Evolutionary conservation across 2,888 invertebrate genomes (phyloP).

Genomic region (Abrostola triplasia): DNA sequence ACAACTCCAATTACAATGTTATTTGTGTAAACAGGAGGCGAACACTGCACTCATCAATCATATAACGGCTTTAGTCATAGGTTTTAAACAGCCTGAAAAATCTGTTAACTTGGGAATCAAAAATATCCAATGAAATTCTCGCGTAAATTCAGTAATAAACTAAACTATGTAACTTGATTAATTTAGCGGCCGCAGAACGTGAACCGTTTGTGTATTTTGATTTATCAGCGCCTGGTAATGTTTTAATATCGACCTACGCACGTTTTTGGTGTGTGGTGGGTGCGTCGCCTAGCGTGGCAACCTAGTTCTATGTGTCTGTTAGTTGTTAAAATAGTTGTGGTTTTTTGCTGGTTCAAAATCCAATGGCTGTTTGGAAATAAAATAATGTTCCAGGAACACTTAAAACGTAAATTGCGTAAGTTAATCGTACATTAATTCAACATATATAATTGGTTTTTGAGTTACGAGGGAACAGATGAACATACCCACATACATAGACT

Average conservation of each 20-base stretch:
- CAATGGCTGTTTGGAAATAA: too few species aligned
- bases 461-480: too few species aligned
- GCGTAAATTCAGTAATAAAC: constrained; percentile 11
- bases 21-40: background rate
- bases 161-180: constrained; percentile 41
- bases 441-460: too few species aligned
- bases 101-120: background rate
- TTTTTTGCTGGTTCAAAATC: background rate
- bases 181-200: constrained; percentile 35
- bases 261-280: constrained; percentile 4
- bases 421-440: too few species aligned
- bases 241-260: constrained; percentile 1
- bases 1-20: background rate
- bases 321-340: background rate
- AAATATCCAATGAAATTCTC: constrained; percentile 28
- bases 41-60: background rate
- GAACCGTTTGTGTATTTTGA: constrained; percentile 28
- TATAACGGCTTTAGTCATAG: constrained; percentile 7
- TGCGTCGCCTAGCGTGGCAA: background rate
- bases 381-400: too few species aligned
- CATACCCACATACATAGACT: too few species aligned
- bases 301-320: background rate
- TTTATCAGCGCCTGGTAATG: constrained; percentile 21
- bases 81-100: constrained; percentile 3
- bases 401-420: too few species aligned